A percentile compares a stretch with the other conserved stretches of the same genome.
phyloP scores from a whole-genome alignment of 2,888 invertebrate species.

The Drosophila borealis region DNA sequence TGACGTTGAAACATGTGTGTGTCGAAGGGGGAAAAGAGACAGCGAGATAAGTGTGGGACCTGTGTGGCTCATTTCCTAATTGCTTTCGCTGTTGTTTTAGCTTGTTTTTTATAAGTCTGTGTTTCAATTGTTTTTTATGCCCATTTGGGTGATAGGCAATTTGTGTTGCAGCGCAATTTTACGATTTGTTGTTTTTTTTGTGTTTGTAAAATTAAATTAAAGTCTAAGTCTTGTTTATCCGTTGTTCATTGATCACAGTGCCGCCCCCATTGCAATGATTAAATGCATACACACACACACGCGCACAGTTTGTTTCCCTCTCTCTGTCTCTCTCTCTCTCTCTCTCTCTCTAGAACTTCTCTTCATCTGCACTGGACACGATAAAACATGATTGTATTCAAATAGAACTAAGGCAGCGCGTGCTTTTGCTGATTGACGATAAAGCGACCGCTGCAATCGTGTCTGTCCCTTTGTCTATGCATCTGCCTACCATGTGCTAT shows the following conservation, averaged over 20 bases:
- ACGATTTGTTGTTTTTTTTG: background rate
- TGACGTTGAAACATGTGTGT: constrained; percentile 25
- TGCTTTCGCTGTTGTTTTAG: constrained; percentile 30
- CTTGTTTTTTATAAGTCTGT: constrained; percentile 2
- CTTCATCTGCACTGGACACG: constrained; percentile 23
- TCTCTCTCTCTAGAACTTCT: background rate
- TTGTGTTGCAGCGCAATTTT: constrained; percentile 2
- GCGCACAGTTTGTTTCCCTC: background rate
- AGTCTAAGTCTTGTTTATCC: constrained; percentile 15
- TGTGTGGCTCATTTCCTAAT: constrained; percentile 43
- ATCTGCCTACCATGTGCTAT: constrained; percentile 8
- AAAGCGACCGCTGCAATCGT: constrained; percentile 28
- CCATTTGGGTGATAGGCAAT: background rate
- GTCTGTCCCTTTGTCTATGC: constrained; percentile 1
- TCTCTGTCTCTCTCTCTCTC: background rate
- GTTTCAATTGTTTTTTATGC: constrained; percentile 8
- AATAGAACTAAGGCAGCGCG: constrained; percentile 37
- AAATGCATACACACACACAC: constrained; percentile 5
- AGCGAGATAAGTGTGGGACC: constrained; percentile 8
- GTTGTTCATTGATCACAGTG: constrained; percentile 28
- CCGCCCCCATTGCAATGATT: constrained; percentile 44
- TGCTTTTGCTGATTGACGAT: constrained; percentile 37
- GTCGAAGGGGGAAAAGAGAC: background rate
- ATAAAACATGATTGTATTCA: constrained; percentile 48
- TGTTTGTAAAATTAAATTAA: background rate